phyloP scores from a whole-genome alignment of 2,888 invertebrate genomes.

The Podabrus alpinus region DNA sequence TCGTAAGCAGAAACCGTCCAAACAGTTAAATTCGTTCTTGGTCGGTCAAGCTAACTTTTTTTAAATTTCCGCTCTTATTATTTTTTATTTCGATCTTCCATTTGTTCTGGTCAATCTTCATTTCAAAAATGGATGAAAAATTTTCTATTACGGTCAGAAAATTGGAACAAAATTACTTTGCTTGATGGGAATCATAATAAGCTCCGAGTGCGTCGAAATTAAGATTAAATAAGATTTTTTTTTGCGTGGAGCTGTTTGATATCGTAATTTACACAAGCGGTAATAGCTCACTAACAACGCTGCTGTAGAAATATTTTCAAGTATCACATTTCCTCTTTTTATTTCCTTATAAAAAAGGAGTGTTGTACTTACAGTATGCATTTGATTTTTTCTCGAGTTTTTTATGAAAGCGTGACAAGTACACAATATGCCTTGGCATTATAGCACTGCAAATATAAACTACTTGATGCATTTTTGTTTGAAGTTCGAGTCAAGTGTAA shows the following conservation, averaged over 20 bases:
- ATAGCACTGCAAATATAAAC: not conserved
- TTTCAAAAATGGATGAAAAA: not conserved
- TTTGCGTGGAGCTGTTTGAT: not conserved
- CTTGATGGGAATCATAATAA: not conserved
- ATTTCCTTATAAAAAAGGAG: not conserved
- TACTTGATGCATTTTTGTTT: not conserved
- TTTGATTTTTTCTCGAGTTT: not conserved
- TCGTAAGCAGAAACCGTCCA: not conserved
- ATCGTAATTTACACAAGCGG: not conserved
- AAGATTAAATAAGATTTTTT: not conserved
- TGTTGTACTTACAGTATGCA: not conserved
- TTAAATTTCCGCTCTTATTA: not conserved
- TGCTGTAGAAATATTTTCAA: not conserved
- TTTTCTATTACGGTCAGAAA: not conserved
- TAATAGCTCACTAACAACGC: not conserved
- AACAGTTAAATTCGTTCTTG: not conserved
- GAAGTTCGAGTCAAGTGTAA: conserved; percentile 3
- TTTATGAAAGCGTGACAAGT: not conserved
- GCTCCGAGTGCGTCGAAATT: not conserved
- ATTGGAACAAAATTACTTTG: not conserved
- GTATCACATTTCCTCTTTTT: not conserved
- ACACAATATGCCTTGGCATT: not conserved
- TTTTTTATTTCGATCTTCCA: not conserved
- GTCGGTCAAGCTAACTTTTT: not conserved
- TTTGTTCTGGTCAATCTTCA: not conserved